These are phyloP conservation scores for Cassiopea andromeda DNA, from an alignment of 30 jellyfish, hydroid and myxozoan species.

Conservation along the genomic window DNA sequence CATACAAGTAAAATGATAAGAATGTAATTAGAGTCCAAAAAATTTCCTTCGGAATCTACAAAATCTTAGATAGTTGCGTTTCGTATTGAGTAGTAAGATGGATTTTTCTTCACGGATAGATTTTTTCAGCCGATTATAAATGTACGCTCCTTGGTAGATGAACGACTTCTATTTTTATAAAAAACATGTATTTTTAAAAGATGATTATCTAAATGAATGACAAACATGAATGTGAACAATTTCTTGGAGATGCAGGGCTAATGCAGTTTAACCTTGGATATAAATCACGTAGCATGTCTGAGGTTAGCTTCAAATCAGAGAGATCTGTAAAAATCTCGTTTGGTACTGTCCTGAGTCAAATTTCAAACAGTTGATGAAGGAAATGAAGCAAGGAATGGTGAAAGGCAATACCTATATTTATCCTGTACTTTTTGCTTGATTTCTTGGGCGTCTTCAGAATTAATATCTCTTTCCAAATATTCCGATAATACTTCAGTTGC, in stretches of 20 bases:
- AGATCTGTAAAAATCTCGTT: not conserved
- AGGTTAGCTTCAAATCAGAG: not conserved
- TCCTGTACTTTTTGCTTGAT: conserved; percentile 98
- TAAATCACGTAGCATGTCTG: no score
- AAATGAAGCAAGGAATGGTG: not conserved
- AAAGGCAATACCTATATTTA: conserved; percentile 84
- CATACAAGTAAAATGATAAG: no score
- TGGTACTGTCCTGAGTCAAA: not conserved
- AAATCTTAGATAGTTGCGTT: no score
- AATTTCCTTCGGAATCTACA: no score
- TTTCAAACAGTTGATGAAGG: not conserved
- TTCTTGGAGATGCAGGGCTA: not conserved
- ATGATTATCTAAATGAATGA: not conserved
- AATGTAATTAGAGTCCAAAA: no score
- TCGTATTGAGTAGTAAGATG: no score
- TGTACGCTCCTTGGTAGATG: no score
- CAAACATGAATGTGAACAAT: not conserved
- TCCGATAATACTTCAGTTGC: conserved; percentile 98
- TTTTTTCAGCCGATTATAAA: no score
- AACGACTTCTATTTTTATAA: no score
- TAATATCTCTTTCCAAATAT: conserved; percentile 90
- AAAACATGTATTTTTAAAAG: no score
- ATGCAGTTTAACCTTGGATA: no score
- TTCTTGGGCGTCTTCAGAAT: conserved; percentile 86
- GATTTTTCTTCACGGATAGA: no score